Conservation (phyloP, 23 tunicate species). For the Corella eumyota region DNA sequence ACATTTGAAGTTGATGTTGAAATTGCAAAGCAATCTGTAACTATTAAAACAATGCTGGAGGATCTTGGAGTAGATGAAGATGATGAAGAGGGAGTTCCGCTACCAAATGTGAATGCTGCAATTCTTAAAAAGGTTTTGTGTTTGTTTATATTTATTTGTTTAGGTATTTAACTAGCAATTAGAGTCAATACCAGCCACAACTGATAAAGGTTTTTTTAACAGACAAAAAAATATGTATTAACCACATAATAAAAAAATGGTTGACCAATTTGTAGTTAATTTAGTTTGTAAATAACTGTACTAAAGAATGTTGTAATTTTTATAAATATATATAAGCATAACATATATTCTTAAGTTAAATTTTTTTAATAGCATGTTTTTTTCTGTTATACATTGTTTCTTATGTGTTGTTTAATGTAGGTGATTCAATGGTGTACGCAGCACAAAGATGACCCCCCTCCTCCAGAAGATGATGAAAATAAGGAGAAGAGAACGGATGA, state of each 20-base stretch:
- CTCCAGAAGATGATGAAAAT: slow-evolving; percentile 95
- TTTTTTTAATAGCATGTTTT: too few relatives aligned
- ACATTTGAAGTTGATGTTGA: slow-evolving; percentile 82
- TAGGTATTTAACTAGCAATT: too few relatives aligned
- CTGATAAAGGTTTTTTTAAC: too few relatives aligned
- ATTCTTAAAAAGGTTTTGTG: slow-evolving; percentile 70
- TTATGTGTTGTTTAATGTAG: too few relatives aligned
- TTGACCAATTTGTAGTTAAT: background rate
- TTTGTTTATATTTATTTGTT: too few relatives aligned
- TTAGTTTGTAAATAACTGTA: background rate
- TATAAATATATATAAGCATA: too few relatives aligned
- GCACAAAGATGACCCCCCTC: slow-evolving; percentile 98
- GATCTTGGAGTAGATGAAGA: slow-evolving; percentile 87
- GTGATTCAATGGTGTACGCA: slow-evolving; percentile 93
- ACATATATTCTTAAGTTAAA: too few relatives aligned
- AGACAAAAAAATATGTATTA: too few relatives aligned
- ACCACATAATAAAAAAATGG: background rate
- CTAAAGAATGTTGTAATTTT: too few relatives aligned
- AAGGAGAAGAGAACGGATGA: slow-evolving; percentile 93
- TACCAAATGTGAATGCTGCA: slow-evolving; percentile 93
- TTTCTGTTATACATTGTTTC: too few relatives aligned
- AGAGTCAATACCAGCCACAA: too few relatives aligned
- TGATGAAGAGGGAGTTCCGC: slow-evolving; percentile 82
- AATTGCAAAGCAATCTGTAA: slow-evolving; percentile 85
- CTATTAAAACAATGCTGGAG: slow-evolving; percentile 90